These are phyloP conservation scores for Cherax quadricarinatus DNA, from an alignment of 1,140 invertebrate genomes.

Conservation along the genomic window DNA sequence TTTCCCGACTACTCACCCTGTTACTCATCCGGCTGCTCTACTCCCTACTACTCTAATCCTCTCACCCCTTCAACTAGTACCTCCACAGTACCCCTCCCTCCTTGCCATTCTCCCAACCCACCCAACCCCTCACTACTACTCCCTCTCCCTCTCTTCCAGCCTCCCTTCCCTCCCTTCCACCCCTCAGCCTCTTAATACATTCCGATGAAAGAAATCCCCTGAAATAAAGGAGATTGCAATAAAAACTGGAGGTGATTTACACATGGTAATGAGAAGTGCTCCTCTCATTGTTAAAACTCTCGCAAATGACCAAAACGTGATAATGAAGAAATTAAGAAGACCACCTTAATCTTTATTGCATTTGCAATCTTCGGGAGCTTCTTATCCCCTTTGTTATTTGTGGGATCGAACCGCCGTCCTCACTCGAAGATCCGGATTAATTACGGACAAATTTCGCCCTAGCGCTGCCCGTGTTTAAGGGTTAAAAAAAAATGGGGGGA, in stretches of 20 bases:
- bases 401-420: constrained; percentile 12
- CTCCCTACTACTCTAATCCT: no score
- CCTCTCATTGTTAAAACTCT: constrained; percentile 49
- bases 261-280: constrained; percentile 56
- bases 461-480: background rate
- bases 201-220: constrained; percentile 35
- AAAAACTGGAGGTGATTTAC: constrained; percentile 51
- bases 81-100: background rate
- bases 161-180: background rate
- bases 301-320: constrained; percentile 60
- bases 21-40: no score
- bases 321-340: constrained; percentile 65
- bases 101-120: background rate
- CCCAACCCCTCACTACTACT: background rate
- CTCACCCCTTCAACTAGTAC: no score
- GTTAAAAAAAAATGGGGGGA: background rate
- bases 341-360: constrained; percentile 63
- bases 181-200: constrained; percentile 22
- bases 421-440: constrained; percentile 12
- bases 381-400: constrained; percentile 47
- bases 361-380: constrained; percentile 34
- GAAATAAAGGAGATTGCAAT: constrained; percentile 55
- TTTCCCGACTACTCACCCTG: no score
- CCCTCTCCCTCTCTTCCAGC: background rate
- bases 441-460: constrained; percentile 19